A percentile compares a stretch with the other conserved stretches of the same genome.
phyloP scores from a whole-genome alignment of 2,113 vertebrate genomes.

The Leptobrachium leishanense region DNA sequence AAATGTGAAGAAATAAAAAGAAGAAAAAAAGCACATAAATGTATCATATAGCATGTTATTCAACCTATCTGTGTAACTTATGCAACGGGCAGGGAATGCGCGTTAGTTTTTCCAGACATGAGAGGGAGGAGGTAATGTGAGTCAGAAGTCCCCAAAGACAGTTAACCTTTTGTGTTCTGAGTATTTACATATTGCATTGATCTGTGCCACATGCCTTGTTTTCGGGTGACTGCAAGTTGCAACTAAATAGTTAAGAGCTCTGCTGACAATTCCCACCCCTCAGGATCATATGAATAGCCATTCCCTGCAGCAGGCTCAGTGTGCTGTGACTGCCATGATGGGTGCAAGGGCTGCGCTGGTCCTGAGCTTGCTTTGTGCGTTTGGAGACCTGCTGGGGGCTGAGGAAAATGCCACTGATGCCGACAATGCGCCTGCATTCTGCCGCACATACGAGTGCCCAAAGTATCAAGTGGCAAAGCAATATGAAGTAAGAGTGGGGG shows the following conservation, averaged over 20 bases:
- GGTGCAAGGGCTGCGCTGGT: neutral
- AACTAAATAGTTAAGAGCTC: no score
- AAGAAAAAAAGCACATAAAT: no score
- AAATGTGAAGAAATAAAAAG: no score
- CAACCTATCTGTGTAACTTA: no score
- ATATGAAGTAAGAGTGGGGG: conserved; percentile 17
- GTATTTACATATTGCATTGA: neutral
- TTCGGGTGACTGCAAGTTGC: no score
- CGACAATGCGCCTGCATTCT: neutral
- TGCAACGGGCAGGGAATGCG: no score
- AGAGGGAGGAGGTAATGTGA: neutral
- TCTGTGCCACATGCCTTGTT: neutral
- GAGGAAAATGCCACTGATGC: neutral
- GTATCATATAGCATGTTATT: no score
- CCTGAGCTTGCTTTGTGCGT: conserved; percentile 14
- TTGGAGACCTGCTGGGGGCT: neutral
- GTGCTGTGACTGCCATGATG: neutral
- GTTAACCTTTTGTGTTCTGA: neutral
- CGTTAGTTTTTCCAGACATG: neutral
- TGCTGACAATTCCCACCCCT: neutral
- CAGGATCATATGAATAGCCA: neutral
- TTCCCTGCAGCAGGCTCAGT: neutral
- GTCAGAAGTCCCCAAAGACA: neutral
- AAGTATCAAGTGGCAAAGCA: conserved; percentile 27
- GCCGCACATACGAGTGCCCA: conserved; percentile 19